Evolutionary conservation across 1,140 invertebrate species (phyloP).

Genomic region (Ylistrum balloti): DNA sequence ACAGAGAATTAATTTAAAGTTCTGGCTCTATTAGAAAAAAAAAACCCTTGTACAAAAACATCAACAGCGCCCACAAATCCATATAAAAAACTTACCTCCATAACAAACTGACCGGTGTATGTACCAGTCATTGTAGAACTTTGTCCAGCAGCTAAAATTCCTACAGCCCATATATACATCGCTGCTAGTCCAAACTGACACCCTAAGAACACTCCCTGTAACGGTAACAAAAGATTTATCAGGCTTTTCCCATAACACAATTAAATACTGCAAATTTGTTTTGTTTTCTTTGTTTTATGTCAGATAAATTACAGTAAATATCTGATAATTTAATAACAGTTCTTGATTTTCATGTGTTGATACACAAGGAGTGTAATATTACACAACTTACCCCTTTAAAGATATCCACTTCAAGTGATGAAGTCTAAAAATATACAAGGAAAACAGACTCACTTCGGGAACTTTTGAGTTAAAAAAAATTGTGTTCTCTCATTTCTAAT

Average conservation of each 20-base stretch:
- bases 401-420: conserved; percentile 86
- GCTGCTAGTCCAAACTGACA: conserved; percentile 91
- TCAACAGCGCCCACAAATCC: too few species aligned
- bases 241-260: too few species aligned
- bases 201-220: conserved; percentile 90
- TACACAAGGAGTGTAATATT: too few species aligned
- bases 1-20: too few species aligned
- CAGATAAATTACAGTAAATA: too few species aligned
- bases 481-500: too few species aligned
- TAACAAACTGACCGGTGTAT: conserved; percentile 86
- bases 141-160: conserved; percentile 94
- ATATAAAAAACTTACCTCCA: conserved; percentile 83
- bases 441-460: neutral
- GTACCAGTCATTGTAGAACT: conserved; percentile 90
- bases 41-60: too few species aligned
- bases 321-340: too few species aligned
- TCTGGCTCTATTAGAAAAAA: too few species aligned
- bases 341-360: too few species aligned
- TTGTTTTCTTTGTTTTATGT: too few species aligned
- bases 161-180: conserved; percentile 95
- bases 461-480: neutral
- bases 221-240: neutral
- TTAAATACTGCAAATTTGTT: too few species aligned
- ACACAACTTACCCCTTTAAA: conserved; percentile 87
- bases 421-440: conserved; percentile 62